Base-by-base conservation (phyloP, 2,113 vertebrate genomes). In the Caretta caretta region DNA sequence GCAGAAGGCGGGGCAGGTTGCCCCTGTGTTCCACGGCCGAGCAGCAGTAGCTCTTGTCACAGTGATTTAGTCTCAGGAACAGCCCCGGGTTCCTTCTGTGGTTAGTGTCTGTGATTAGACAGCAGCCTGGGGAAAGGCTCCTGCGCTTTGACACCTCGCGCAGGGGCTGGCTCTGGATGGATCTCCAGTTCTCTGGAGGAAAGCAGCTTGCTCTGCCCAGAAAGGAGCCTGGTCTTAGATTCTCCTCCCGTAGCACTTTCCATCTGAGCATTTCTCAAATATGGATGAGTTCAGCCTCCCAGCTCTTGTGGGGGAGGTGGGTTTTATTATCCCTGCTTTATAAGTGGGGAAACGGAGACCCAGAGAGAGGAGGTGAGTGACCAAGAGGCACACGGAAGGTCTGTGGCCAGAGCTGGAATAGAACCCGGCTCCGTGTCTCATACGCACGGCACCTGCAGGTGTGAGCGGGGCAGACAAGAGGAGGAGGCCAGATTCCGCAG, bases 231-330 rank as follows among this genome's bases (percentile, higher is more conserved):
- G 35, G 17, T n/a, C 19, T 20, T 13, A 62, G 65, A 10, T 10
- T 38, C 35, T 72, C 17, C n/a, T 72, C 65, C 17, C 2, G 1
- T n/a, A 3, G 19, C 35, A n/a, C 65, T 38, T 72, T 72, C 65
- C n/a, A n/a, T 17, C 35, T 5, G 31, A 19, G 35, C n/a, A 5
- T 72, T 72, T 20, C 35, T 20, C 35, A 72, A 20, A n/a, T 19
- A 38, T 10, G 65, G 4, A 7, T 35, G 2, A 13, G 22, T 20
- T 48, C 35, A 9, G 62, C 84, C 14, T 88, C 78, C 50, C 14
- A 56, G 12, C 19, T 72, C 10, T 75, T 59, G 24, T 0, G 0
- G 0, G 6, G 31, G 27, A 20, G 42, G 22, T 57, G 56, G 79
- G 8, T 17, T 69, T 38, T 38, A 35, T 69, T 65, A 19, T 19